Conservation (phyloP, 2,888 invertebrate species). For the Parnassius apollo region DNA sequence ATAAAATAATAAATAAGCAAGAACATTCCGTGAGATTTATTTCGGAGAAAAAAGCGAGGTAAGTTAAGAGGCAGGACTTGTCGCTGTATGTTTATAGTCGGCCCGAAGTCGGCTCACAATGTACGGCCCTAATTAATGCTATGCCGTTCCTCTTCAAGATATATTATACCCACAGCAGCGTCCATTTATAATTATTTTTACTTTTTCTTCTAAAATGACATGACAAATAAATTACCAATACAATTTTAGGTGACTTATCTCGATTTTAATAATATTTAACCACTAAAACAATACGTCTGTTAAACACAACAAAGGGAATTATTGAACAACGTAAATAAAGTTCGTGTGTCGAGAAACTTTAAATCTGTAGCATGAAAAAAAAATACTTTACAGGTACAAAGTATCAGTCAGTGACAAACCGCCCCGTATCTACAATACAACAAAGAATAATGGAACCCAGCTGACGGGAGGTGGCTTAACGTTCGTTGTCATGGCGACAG, state of each 20-base stretch:
- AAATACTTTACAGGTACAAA: constrained; percentile 64
- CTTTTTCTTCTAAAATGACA: constrained; percentile 31
- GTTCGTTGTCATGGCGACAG: constrained; percentile 72
- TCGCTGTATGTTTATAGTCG: constrained; percentile 71
- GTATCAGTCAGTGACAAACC: constrained; percentile 53
- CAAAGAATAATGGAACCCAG: constrained; percentile 75
- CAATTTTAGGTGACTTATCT: constrained; percentile 31
- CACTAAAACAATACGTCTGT: constrained; percentile 16
- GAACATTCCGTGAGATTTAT: constrained; percentile 77
- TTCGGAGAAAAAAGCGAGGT: constrained; percentile 71
- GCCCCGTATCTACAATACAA: constrained; percentile 63
- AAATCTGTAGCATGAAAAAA: constrained; percentile 42
- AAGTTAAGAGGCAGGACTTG: constrained; percentile 69
- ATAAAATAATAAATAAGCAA: constrained; percentile 79
- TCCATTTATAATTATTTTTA: constrained; percentile 49
- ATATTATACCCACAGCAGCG: constrained; percentile 50
- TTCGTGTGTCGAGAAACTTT: constrained; percentile 36
- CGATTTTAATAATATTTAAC: constrained; percentile 23
- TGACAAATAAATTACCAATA: constrained; percentile 34
- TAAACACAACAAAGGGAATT: constrained; percentile 26
- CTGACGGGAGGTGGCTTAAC: constrained; percentile 79
- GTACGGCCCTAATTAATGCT: constrained; percentile 72
- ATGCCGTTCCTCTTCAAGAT: constrained; percentile 57
- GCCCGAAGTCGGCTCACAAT: constrained; percentile 62
- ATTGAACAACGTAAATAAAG: constrained; percentile 50